Percentiles rank a stretch among this genome's conserved stretches.
Conservation (phyloP, 1,140 invertebrate genomes). For the Drosophila subpulchrella region DNA sequence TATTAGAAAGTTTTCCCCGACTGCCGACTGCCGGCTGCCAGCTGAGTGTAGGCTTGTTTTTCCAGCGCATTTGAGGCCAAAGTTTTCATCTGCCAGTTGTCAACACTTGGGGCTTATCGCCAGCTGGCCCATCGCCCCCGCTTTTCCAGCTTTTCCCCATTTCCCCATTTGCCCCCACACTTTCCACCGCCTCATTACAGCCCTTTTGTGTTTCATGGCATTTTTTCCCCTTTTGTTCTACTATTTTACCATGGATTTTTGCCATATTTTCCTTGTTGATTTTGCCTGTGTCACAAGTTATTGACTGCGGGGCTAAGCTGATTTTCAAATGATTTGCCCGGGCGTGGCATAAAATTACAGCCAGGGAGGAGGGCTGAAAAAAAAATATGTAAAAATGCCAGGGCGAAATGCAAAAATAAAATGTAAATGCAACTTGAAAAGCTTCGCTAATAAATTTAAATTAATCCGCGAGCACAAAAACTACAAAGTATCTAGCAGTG, state of each 20-base stretch:
- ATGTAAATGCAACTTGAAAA: constrained; percentile 55
- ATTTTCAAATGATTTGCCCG: constrained; percentile 57
- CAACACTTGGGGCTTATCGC: constrained; percentile 56
- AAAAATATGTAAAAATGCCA: too few species aligned
- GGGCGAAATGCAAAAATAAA: constrained; percentile 32
- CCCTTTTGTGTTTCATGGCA: constrained; percentile 1
- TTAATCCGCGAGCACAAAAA: constrained; percentile 53
- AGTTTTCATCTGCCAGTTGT: constrained; percentile 54
- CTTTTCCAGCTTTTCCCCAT: not conserved
- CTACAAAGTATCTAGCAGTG: constrained; percentile 39
- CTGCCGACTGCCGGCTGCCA: not conserved
- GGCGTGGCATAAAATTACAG: constrained; percentile 47
- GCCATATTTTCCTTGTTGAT: constrained; percentile 25
- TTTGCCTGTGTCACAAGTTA: constrained; percentile 30
- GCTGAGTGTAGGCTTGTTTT: constrained; percentile 52
- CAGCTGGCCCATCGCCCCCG: not conserved
- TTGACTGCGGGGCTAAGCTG: constrained; percentile 46
- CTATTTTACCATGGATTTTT: constrained; percentile 30
- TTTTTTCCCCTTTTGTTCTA: constrained; percentile 5
- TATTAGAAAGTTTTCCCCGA: constrained; percentile 59
- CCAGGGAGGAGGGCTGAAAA: not conserved
- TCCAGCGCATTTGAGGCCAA: constrained; percentile 44
- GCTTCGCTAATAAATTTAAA: constrained; percentile 59
- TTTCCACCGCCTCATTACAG: constrained; percentile 28
- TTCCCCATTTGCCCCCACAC: not conserved